Evolutionary conservation across 2,113 vertebrate species (phyloP).

Genomic region (Glaucidium brasilianum): DNA sequence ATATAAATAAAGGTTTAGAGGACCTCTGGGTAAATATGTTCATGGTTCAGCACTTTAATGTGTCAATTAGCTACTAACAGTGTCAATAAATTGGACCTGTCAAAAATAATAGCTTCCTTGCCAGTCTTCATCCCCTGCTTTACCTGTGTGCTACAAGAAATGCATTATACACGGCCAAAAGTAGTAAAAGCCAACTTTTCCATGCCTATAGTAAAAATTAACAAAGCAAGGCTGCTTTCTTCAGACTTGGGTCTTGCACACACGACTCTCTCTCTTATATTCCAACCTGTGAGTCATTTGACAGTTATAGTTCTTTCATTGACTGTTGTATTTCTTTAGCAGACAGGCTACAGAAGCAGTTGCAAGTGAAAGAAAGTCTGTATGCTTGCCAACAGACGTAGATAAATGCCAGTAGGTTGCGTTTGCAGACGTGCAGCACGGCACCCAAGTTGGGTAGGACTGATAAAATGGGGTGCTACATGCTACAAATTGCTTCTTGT

Average conservation of each 20-base stretch:
- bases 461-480: fast-evolving
- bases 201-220: conserved; percentile 19
- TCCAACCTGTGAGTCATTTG: fast-evolving
- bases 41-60: conserved; percentile 81
- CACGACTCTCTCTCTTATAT: neutral
- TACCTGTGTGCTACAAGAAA: conserved; percentile 30
- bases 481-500: neutral
- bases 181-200: neutral
- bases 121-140: conserved; percentile 35
- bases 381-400: neutral
- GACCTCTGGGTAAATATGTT: conserved; percentile 76
- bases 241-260: neutral
- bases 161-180: neutral
- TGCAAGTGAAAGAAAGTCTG: neutral
- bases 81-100: conserved; percentile 79
- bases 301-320: neutral
- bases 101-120: conserved; percentile 76
- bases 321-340: neutral
- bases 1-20: conserved; percentile 79
- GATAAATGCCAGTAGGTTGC: neutral
- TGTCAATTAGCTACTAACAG: conserved; percentile 82
- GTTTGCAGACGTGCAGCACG: neutral
- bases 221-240: neutral
- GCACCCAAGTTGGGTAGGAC: neutral
- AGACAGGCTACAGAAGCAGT: neutral